These are phyloP conservation scores for Phocides pigmalion DNA, from an alignment of 1,140 invertebrate species.

Conservation along the genomic window DNA sequence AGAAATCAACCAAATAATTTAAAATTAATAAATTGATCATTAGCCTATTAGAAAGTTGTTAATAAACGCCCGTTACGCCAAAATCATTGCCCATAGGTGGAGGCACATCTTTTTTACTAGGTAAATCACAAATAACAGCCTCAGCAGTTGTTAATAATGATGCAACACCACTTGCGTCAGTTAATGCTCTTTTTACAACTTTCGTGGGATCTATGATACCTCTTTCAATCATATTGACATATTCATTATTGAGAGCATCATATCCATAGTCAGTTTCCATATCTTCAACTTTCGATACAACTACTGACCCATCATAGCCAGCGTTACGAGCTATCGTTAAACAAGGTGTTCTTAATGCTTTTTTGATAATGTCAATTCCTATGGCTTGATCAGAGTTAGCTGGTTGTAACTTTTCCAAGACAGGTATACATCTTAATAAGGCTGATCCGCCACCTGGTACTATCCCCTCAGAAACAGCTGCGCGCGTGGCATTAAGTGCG, in stretches of 20 bases:
- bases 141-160: slow-evolving; percentile 99
- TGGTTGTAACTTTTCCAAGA: slow-evolving; percentile 88
- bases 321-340: slow-evolving; percentile 98
- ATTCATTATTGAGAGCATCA: slow-evolving; percentile 97
- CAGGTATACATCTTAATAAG: slow-evolving; percentile 93
- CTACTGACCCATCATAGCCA: slow-evolving; percentile 97
- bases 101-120: slow-evolving; percentile 60
- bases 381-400: slow-evolving; percentile 94
- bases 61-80: slow-evolving; percentile 24
- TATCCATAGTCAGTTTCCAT: slow-evolving; percentile 93
- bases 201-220: slow-evolving; percentile 99
- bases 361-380: slow-evolving; percentile 96
- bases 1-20: too few relatives aligned
- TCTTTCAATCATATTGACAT: slow-evolving; percentile 98
- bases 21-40: too few relatives aligned
- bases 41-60: not conserved
- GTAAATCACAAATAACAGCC: slow-evolving; percentile 96
- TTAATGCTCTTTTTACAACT: slow-evolving; percentile 97
- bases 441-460: slow-evolving; percentile 99
- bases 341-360: slow-evolving; percentile 96
- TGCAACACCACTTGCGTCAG: slow-evolving; percentile 98
- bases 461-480: slow-evolving; percentile 99
- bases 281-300: slow-evolving; percentile 96
- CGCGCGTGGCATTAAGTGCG: slow-evolving; percentile 98
- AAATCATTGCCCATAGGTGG: slow-evolving; percentile 3